Evolutionary conservation across 1,140 invertebrate species (phyloP).

Genomic region (Drosophila prosaltans): DNA sequence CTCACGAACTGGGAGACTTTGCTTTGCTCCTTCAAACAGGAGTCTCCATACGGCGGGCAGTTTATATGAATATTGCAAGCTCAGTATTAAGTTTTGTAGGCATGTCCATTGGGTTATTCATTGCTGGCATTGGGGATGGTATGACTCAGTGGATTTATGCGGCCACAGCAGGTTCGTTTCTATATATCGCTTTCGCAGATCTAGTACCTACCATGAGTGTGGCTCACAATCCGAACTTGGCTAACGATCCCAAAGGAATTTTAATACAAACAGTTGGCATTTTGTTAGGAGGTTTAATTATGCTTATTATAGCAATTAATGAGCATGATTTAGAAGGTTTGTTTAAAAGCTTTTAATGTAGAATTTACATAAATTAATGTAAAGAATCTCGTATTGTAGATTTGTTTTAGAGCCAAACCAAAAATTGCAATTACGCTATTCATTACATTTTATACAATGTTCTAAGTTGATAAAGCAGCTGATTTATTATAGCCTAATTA

Average conservation of each 20-base stretch:
- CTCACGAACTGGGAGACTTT: conserved; percentile 93
- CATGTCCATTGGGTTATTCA: conserved; percentile 88
- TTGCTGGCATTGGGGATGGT: conserved; percentile 87
- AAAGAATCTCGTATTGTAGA: conserved; percentile 32
- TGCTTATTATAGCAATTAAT: conserved; percentile 90
- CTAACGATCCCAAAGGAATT: conserved; percentile 73
- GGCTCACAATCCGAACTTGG: conserved; percentile 81
- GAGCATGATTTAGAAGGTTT: conserved; percentile 87
- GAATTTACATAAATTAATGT: conserved; percentile 33
- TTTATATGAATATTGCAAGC: conserved; percentile 90
- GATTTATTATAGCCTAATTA: too few relatives aligned
- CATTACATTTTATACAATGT: too few relatives aligned
- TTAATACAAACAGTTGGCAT: conserved; percentile 88
- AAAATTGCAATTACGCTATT: background rate
- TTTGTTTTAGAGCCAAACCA: background rate
- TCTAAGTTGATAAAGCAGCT: too few relatives aligned
- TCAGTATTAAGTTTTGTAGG: conserved; percentile 90
- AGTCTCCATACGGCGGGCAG: conserved; percentile 88
- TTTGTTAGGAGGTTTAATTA: conserved; percentile 87
- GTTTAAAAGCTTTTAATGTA: conserved; percentile 78
- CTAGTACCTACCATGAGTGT: conserved; percentile 87
- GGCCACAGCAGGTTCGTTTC: conserved; percentile 90
- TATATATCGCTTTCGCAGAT: conserved; percentile 92
- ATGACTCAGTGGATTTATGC: conserved; percentile 91
- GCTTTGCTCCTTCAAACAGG: conserved; percentile 90